Evolutionary conservation across 2,888 invertebrate species (phyloP), one percentile per base, ranked within the genome.

Genomic region (Aleiodes alternator): DNA sequence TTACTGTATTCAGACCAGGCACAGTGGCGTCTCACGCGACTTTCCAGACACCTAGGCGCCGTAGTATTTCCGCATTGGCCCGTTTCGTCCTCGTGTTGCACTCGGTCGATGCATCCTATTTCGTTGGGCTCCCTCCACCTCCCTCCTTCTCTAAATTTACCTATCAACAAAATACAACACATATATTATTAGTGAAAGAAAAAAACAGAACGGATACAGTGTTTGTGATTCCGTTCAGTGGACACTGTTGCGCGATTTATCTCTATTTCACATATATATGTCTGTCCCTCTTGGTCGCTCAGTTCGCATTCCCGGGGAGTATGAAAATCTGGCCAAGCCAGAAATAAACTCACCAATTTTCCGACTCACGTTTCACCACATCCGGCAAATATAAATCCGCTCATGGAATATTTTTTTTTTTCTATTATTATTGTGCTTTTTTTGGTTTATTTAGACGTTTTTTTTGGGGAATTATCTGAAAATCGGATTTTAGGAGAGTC

Each of bases 11-110:
- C 23, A 56, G 64, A 64, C 64, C 78, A 80, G 81, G 81, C 80
- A 77, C 79, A 73, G 78, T 77, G 80, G 81, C 80, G 81, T 81
- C 80, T 81, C 81, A 81, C 81, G 81, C 81, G 80, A 81, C 80
- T 77, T 69, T 51, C 76, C 72, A 81, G 81, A 81, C 81, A 81
- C 80, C 79, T 78, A 59, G 81, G 81, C 81, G 80, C 80, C 81
- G 74, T 77, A 77, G 74, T 72, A 78, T 79, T 81, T 81, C 81
- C 80, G 81, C 81, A 80, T 81, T 80, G 81, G 77, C 79, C 74
- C 80, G 79, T 81, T 80, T 81, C 80, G 79, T 80, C 77, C 80
- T 79, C 78, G 76, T 71, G 59, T 68, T 64, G 56, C 74, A 51
- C 48, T 61, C 71, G 80, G 78, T 80, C 80, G 80, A 80, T 80